Percentiles rank a stretch among this genome's conserved stretches.
These are phyloP conservation scores for Toxonevra muliebris DNA, from an alignment of 2,888 invertebrate genomes.

Conservation along the genomic window DNA sequence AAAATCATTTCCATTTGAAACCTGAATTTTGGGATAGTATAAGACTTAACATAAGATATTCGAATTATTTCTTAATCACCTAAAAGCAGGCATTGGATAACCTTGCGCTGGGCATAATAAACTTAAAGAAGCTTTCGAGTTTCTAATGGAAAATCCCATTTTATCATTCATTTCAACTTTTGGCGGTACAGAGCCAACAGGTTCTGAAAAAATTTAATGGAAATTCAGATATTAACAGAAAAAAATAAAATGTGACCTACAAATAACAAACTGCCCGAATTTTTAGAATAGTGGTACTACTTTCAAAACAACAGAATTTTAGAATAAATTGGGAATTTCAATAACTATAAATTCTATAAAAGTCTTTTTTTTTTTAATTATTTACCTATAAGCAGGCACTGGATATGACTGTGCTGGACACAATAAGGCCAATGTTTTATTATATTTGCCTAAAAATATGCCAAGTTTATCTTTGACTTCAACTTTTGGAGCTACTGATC, in stretches of 20 bases:
- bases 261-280: neutral
- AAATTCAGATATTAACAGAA: conserved; percentile 3
- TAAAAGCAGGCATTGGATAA: conserved; percentile 66
- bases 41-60: neutral
- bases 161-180: conserved; percentile 68
- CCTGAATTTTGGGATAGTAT: conserved; percentile 11
- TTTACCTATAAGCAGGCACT: conserved; percentile 72
- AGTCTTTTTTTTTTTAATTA: no score
- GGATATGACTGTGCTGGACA: conserved; percentile 76
- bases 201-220: conserved; percentile 56
- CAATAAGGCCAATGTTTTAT: conserved; percentile 62
- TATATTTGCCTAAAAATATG: conserved; percentile 46
- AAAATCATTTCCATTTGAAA: no score
- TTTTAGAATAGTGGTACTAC: neutral
- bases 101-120: conserved; percentile 80
- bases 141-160: conserved; percentile 55
- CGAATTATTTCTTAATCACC: conserved; percentile 38
- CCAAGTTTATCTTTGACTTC: conserved; percentile 71
- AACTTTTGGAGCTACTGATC: conserved; percentile 71
- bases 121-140: conserved; percentile 65
- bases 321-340: no score
- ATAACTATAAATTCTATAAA: no score
- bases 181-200: conserved; percentile 68
- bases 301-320: neutral
- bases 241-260: conserved; percentile 5